These are phyloP conservation scores for Lasius fuliginosus DNA, from an alignment of 2,888 invertebrate genomes.

Conservation along the genomic window DNA sequence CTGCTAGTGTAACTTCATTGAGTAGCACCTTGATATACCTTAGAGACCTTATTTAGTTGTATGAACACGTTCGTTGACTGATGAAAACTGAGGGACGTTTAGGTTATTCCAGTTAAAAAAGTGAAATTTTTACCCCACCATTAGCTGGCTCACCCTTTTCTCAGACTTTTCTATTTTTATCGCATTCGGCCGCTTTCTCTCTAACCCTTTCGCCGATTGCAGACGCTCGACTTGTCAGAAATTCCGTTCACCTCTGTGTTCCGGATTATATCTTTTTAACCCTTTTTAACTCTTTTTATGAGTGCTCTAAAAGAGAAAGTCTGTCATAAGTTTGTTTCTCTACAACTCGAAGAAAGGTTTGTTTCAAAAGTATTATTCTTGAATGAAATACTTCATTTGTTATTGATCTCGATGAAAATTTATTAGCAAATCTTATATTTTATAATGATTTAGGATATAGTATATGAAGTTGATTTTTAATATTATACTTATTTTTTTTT, in stretches of 20 bases:
- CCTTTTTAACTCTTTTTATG: constrained; percentile 80
- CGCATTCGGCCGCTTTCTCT: constrained; percentile 69
- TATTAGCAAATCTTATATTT: constrained; percentile 58
- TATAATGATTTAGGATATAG: constrained; percentile 28
- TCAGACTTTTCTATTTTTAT: constrained; percentile 75
- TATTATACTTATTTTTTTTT: neutral
- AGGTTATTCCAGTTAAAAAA: neutral
- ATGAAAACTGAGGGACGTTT: constrained; percentile 69
- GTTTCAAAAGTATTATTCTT: constrained; percentile 28
- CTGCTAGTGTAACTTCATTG: neutral
- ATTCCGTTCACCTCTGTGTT: constrained; percentile 26
- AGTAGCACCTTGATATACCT: neutral
- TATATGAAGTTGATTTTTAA: constrained; percentile 16
- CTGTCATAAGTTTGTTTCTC: constrained; percentile 49
- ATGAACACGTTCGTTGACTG: constrained; percentile 58
- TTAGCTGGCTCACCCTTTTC: constrained; percentile 68
- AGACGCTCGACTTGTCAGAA: constrained; percentile 51
- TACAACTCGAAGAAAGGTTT: constrained; percentile 15
- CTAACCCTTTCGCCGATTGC: constrained; percentile 63
- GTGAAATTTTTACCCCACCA: constrained; percentile 81
- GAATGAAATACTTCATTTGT: constrained; percentile 50
- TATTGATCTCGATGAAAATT: constrained; percentile 60
- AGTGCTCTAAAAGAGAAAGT: constrained; percentile 78
- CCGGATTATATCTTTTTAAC: constrained; percentile 38
- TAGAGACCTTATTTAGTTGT: constrained; percentile 13